Evolutionary conservation across 2,888 invertebrate species (phyloP).

Genomic region (Drosophila emarginata): DNA sequence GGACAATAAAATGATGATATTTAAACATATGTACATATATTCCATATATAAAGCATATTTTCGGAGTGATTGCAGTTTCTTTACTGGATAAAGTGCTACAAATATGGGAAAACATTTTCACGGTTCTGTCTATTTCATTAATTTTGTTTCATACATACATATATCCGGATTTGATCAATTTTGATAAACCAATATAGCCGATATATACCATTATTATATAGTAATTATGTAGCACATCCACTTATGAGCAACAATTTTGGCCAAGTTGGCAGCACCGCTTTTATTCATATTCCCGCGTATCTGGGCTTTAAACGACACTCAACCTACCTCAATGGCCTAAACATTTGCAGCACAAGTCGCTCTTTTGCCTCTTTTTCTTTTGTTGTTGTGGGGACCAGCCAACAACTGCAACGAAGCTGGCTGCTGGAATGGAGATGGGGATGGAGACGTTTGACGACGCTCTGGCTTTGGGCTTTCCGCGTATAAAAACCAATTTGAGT

Average conservation of each 20-base stretch:
- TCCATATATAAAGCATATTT: too few species aligned
- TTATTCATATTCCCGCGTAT: background rate
- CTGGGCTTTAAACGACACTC: conserved; percentile 10
- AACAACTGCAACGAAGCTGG: conserved; percentile 35
- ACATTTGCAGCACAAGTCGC: conserved; percentile 6
- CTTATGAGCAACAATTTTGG: background rate
- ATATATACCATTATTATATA: too few species aligned
- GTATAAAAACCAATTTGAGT: conserved; percentile 73
- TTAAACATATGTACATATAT: too few species aligned
- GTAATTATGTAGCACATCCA: too few species aligned
- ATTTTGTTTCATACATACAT: too few species aligned
- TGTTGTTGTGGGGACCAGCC: conserved; percentile 2
- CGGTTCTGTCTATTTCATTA: too few species aligned
- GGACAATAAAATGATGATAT: too few species aligned
- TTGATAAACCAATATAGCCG: too few species aligned
- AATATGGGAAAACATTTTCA: too few species aligned
- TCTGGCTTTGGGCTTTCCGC: conserved; percentile 35
- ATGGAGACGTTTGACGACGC: conserved; percentile 17
- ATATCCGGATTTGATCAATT: too few species aligned
- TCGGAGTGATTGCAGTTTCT: too few species aligned
- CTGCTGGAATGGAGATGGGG: conserved; percentile 16
- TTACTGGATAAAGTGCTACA: too few species aligned
- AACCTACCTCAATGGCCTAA: conserved; percentile 64
- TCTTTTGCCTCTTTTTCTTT: conserved; percentile 24
- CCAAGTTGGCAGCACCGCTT: conserved; percentile 53